Percentiles rank a stretch among this genome's conserved stretches.
These are phyloP conservation scores for Drosophila mercatorum DNA, from an alignment of 2,888 invertebrate species.

Conservation along the genomic window DNA sequence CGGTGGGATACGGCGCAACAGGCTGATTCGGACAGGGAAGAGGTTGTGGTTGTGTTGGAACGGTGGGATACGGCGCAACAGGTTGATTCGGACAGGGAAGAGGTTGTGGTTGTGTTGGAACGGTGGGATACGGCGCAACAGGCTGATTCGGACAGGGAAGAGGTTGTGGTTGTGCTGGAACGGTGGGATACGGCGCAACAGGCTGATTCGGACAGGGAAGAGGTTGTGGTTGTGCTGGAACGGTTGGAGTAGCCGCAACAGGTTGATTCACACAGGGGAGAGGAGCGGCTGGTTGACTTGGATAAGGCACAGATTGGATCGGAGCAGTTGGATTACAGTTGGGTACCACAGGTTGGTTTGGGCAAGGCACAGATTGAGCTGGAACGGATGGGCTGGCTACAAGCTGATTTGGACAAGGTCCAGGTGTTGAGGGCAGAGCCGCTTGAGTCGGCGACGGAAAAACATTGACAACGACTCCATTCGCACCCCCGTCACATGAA, in stretches of 20 bases:
- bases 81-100: conserved; percentile 16
- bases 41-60: neutral
- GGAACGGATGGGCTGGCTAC: conserved; percentile 1
- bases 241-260: neutral
- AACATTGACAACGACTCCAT: neutral
- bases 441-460: neutral
- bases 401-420: neutral
- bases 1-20: neutral
- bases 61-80: conserved; percentile 7
- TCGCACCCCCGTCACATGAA: neutral
- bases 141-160: conserved; percentile 12
- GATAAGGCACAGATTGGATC: too few species aligned
- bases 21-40: conserved; percentile 7
- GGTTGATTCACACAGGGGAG: neutral
- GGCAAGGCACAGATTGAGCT: conserved; percentile 3
- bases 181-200: neutral
- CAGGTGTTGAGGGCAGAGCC: neutral
- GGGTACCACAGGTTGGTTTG: conserved; percentile 1
- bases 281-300: neutral
- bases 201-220: conserved; percentile 16
- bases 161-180: neutral
- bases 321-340: too few species aligned
- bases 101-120: conserved; percentile 6
- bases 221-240: conserved; percentile 1
- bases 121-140: conserved; percentile 6